These are phyloP conservation scores for Oryzias celebensis DNA, from an alignment of 2,113 vertebrate species.

Conservation along the genomic window DNA sequence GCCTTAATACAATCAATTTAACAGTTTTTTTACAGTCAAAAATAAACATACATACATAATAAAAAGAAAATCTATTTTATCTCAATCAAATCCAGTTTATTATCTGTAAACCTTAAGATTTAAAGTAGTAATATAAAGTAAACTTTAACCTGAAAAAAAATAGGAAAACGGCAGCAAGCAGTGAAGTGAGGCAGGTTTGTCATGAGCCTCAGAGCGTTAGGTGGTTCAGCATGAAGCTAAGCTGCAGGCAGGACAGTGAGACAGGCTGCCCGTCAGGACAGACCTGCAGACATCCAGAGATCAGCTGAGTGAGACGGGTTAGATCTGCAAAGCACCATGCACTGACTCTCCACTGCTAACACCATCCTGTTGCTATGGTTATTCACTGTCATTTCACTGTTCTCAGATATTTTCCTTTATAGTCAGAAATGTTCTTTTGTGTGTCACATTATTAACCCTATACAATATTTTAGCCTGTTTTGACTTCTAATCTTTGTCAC, in stretches of 20 bases:
- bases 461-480: constrained; percentile 75
- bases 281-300: constrained; percentile 43
- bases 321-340: constrained; percentile 58
- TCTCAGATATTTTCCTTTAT: constrained; percentile 59
- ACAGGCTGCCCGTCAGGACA: constrained; percentile 46
- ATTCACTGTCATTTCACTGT: constrained; percentile 75
- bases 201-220: constrained; percentile 67
- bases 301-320: constrained; percentile 48
- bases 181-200: constrained; percentile 38
- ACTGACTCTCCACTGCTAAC: constrained; percentile 74
- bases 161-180: no score
- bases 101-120: no score
- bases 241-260: constrained; percentile 45
- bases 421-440: constrained; percentile 77
- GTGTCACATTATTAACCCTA: constrained; percentile 77
- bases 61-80: no score
- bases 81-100: no score
- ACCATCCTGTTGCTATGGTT: constrained; percentile 75
- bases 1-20: no score
- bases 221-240: constrained; percentile 42
- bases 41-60: no score
- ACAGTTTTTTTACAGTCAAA: no score
- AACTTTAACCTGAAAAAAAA: no score
- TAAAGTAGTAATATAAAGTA: no score
- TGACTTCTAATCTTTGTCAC: constrained; percentile 79